Evolutionary conservation across 2,113 vertebrate genomes (phyloP).

Genomic region (Mellivora capensis): DNA sequence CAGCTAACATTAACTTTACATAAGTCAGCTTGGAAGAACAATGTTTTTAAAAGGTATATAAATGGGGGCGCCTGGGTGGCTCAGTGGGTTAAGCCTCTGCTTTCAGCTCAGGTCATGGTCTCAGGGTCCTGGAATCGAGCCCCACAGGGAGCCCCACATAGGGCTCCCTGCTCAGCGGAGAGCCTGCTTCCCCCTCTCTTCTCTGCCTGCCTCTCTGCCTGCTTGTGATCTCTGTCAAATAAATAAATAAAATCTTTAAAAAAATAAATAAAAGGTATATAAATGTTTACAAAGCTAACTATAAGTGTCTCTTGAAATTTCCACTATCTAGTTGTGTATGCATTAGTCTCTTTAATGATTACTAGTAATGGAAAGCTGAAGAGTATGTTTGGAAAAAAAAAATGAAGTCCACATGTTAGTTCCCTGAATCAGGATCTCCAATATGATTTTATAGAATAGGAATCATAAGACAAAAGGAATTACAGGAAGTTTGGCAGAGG

Average conservation of each 20-base stretch:
- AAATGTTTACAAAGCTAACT: slow-evolving; percentile 6
- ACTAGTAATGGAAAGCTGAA: not conserved
- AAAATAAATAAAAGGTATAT: not conserved
- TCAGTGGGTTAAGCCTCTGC: too few species aligned
- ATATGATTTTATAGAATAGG: slow-evolving; percentile 16
- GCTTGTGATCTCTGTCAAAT: too few species aligned
- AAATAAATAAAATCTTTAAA: too few species aligned
- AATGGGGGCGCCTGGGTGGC: too few species aligned
- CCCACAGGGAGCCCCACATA: too few species aligned
- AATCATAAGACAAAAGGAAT: slow-evolving; percentile 42
- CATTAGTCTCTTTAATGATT: not conserved
- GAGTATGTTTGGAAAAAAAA: slow-evolving; percentile 20
- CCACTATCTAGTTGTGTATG: not conserved
- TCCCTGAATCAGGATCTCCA: not conserved
- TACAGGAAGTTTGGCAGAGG: slow-evolving; percentile 5
- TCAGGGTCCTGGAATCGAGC: too few species aligned
- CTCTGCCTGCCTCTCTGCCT: too few species aligned
- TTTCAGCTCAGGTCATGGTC: too few species aligned
- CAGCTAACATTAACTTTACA: not conserved
- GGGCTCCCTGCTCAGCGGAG: too few species aligned
- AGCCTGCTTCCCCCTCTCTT: too few species aligned
- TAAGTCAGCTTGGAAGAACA: not conserved
- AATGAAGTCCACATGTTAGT: slow-evolving; percentile 41
- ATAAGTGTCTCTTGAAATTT: not conserved
- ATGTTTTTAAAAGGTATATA: not conserved